These are phyloP conservation scores for Tenthredo livida DNA, from an alignment of 2,888 invertebrate species.

Conservation along the genomic window DNA sequence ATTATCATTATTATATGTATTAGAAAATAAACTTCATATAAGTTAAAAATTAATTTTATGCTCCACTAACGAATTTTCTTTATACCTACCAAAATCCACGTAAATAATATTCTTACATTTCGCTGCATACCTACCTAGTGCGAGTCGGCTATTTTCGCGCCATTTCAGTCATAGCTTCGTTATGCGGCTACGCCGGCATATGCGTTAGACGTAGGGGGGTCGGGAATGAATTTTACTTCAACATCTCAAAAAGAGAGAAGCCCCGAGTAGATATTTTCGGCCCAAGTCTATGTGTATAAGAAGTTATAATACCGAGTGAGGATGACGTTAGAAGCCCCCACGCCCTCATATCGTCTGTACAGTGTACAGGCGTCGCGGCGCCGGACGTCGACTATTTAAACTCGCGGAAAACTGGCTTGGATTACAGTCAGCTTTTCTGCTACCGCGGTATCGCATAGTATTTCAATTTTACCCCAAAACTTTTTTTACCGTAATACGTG, in stretches of 20 bases:
- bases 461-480: neutral
- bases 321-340: constrained; percentile 5
- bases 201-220: neutral
- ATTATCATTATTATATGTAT: neutral
- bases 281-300: neutral
- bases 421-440: neutral
- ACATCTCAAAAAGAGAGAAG: neutral
- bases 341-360: neutral
- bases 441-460: neutral
- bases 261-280: neutral
- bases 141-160: constrained; percentile 22
- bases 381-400: neutral
- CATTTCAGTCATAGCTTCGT: constrained; percentile 23
- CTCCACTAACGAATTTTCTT: neutral
- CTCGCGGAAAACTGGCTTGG: neutral
- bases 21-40: neutral
- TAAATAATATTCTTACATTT: neutral
- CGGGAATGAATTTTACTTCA: neutral
- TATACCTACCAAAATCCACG: neutral
- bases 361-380: neutral
- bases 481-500: neutral
- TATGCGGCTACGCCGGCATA: neutral
- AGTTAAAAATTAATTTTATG: neutral
- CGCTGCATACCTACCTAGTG: neutral
- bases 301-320: neutral